Conservation (phyloP, 1,140 invertebrate species). For the Drosophila takahashii region DNA sequence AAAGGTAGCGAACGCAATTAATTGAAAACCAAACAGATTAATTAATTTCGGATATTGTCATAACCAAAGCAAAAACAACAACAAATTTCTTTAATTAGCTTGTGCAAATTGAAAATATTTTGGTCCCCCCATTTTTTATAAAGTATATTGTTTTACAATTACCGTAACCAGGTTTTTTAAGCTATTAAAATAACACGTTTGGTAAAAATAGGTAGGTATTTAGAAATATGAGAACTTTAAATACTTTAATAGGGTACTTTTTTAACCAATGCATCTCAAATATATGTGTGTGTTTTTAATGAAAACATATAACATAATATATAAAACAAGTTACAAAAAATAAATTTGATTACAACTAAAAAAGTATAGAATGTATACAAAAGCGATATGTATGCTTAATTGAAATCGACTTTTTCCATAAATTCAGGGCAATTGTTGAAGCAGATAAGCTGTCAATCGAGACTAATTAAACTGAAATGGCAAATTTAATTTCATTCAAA, state of each 20-base stretch:
- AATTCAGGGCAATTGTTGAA: neutral
- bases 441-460: constrained; percentile 24
- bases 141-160: neutral
- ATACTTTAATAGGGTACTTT: too few species aligned
- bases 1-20: constrained; percentile 21
- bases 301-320: too few species aligned
- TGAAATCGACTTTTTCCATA: neutral
- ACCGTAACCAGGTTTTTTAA: neutral
- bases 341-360: constrained; percentile 1
- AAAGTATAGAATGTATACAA: neutral
- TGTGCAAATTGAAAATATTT: constrained; percentile 14
- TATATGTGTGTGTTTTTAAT: neutral
- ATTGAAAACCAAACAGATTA: constrained; percentile 48
- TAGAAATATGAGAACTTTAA: neutral
- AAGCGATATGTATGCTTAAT: neutral
- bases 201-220: neutral
- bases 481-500: neutral
- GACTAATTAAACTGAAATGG: constrained; percentile 2
- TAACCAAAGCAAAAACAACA: constrained; percentile 4
- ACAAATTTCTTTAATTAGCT: constrained; percentile 23
- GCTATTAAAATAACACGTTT: neutral
- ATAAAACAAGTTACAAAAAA: neutral
- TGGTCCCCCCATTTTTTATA: neutral
- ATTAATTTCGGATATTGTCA: constrained; percentile 54
- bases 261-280: too few species aligned